Conservation (phyloP, 2,888 invertebrate genomes). For the Scotopteryx bipunctaria region DNA sequence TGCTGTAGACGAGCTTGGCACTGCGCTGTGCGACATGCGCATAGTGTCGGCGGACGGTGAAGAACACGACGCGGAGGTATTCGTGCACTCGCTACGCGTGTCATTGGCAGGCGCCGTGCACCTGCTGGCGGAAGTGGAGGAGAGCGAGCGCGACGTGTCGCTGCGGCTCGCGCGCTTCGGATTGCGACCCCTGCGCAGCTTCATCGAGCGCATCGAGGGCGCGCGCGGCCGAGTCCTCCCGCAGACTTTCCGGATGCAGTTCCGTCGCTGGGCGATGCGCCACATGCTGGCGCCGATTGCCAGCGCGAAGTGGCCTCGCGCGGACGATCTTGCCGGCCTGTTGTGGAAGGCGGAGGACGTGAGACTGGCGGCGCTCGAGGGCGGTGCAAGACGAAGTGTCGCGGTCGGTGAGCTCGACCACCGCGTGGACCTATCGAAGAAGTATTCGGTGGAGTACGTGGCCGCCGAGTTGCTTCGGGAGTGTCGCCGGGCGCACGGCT, state of each 20-base stretch:
- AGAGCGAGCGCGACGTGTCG: constrained; percentile 3
- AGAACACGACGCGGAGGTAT: constrained; percentile 23
- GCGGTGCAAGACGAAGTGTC: background rate
- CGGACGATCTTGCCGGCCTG: constrained; percentile 15
- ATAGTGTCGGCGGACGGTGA: constrained; percentile 17
- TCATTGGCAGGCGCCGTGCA: constrained; percentile 14
- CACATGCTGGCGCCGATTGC: constrained; percentile 8
- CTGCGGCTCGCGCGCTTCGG: constrained; percentile 13
- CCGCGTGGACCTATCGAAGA: background rate
- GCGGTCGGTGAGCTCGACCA: constrained; percentile 8
- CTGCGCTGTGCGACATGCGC: constrained; percentile 15
- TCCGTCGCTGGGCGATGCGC: constrained; percentile 20
- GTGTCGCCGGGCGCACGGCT: constrained; percentile 18
- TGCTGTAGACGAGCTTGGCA: constrained; percentile 1
- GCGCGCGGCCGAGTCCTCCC: constrained; percentile 10
- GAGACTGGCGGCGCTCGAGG: background rate
- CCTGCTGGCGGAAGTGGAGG: constrained; percentile 8
- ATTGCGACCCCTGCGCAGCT: constrained; percentile 19
- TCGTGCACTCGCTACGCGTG: constrained; percentile 19
- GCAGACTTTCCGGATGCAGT: constrained; percentile 1
- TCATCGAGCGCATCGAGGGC: constrained; percentile 16
- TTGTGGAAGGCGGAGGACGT: constrained; percentile 6
- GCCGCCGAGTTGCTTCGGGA: constrained; percentile 6
- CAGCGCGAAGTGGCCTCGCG: background rate
- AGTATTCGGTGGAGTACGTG: background rate